These are phyloP conservation scores for Orientallactaga bullata DNA, from an alignment of 2,113 vertebrate species.

Conservation along the genomic window DNA sequence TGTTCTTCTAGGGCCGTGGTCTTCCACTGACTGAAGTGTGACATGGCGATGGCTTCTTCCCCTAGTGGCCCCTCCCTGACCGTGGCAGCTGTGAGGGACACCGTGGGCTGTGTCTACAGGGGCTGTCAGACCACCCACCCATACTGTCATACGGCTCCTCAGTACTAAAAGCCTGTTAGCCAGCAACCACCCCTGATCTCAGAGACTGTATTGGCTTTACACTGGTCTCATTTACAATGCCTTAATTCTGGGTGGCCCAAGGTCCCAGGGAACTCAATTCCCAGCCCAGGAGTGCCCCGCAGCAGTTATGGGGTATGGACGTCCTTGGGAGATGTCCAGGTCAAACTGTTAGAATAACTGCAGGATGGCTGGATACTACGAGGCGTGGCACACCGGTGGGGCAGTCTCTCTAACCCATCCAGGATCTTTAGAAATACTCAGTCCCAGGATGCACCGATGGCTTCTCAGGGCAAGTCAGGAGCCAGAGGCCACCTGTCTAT, in stretches of 20 bases:
- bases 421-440: not conserved
- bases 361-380: accelerated
- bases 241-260: constrained; percentile 51
- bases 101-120: not conserved
- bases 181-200: not conserved
- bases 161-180: not conserved
- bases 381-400: accelerated
- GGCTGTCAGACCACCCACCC: not conserved
- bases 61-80: not conserved
- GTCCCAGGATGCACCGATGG: not conserved
- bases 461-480: not conserved
- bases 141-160: not conserved
- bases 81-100: not conserved
- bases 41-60: not conserved
- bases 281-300: not conserved
- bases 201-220: not conserved
- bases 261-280: not conserved
- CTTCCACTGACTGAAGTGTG: not conserved
- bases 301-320: not conserved
- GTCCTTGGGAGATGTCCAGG: not conserved
- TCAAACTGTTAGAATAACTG: not conserved
- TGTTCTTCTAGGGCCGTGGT: not conserved
- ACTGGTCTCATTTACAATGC: constrained; percentile 28
- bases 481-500: not conserved
- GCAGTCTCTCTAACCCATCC: not conserved